Evolutionary conservation across 2,797 vertebrate genomes (phyloP), one percentile per base, ranked within the genome.

Genomic region (Enteromius viviparus): DNA sequence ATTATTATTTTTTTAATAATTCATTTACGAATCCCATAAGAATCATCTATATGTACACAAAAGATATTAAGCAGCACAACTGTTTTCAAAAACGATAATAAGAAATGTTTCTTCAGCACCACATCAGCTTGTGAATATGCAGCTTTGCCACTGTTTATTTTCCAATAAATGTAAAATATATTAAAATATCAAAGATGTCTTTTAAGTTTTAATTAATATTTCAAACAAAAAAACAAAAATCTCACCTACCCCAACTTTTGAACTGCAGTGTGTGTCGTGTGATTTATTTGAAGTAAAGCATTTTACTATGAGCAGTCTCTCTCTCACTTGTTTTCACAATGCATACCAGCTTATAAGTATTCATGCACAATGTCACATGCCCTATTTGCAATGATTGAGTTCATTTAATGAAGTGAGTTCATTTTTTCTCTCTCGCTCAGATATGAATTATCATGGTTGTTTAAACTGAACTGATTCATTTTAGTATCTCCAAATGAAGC

Each of bases 311-410:
- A n/a, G n/a, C 68, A 26, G 37, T 1, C 5, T 23, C n/a, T n/a
- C n/a, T n/a, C n/a, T 53, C 42, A 5, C 40, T 53, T n/a, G 60
- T 64, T 80, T 32, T 45, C 26, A 47, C n/a, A 62, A 40, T 51
- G 65, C 34, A 55, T 21, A 70, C 26, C 51, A 51, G 42, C 66
- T 78, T 60, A 26, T 40, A 58, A 37, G 9, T 65, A 55, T 76
- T 51, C 49, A 45, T 78, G 26, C 86, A 85, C 19, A 47, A 87
- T 88, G 53, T 2, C 85, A 81, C 42, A 71, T 81, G 86, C 37
- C 74, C 80, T 15, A 51, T 87, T 68, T 87, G 80, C 87, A 87
- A 87, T 85, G 75, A 83, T 68, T 70, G 76, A 40, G 23, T 65
- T 85, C 64, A 80, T 86, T 87, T 79, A 83, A 80, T 11, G 34